These are phyloP conservation scores for Nemotelus pantherinus DNA, from an alignment of 2,888 invertebrate species.

Conservation along the genomic window DNA sequence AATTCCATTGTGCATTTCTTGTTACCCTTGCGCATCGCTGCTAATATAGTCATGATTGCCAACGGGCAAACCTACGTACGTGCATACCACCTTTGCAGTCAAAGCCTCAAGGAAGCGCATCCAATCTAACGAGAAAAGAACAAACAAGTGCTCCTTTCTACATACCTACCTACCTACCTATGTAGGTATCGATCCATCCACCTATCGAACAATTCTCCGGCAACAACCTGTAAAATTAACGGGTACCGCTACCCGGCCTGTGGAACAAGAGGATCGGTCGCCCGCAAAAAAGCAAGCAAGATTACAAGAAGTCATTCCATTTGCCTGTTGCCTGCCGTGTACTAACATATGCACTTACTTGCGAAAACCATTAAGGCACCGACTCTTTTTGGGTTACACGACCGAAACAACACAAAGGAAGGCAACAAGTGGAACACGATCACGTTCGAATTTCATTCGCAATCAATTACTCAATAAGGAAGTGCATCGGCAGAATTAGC, in stretches of 20 bases:
- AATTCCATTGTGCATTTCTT: not conserved
- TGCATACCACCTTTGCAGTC: too few species aligned
- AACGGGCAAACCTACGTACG: too few species aligned
- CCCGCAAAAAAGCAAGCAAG: conserved; percentile 12
- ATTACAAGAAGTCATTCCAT: not conserved
- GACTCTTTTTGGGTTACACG: conserved; percentile 19
- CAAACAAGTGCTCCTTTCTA: not conserved
- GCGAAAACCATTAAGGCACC: not conserved
- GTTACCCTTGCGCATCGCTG: not conserved
- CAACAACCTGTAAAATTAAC: not conserved
- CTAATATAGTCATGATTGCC: conserved; percentile 13
- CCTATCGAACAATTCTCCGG: not conserved
- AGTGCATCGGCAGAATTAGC: conserved; percentile 55
- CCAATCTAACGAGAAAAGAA: not conserved
- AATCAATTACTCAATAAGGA: conserved; percentile 56
- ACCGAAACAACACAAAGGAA: not conserved
- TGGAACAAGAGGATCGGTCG: not conserved
- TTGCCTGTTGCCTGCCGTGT: not conserved
- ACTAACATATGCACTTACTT: too few species aligned
- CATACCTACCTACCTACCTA: too few species aligned
- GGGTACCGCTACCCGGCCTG: not conserved
- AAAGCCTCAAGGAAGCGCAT: too few species aligned
- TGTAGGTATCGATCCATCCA: not conserved
- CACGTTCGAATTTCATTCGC: conserved; percentile 46
- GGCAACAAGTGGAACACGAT: conserved; percentile 42